Evolutionary conservation across 2,797 vertebrate species (phyloP), one percentile per base, ranked within the genome.

Genomic region (Melopsittacus undulatus): DNA sequence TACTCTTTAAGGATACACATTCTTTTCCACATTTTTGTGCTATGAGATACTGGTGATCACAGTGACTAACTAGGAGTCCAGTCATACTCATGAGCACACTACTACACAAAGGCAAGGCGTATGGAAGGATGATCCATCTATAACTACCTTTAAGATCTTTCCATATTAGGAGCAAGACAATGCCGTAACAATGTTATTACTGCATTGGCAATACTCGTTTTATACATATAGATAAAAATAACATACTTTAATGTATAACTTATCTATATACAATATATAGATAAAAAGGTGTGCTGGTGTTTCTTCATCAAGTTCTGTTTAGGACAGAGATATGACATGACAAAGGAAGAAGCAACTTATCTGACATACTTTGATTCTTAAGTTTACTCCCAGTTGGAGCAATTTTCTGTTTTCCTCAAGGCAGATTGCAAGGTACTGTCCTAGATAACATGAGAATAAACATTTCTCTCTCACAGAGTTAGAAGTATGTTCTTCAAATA

Each of bases 381-480:
- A 68, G 21, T 77, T 87, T 13, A 43, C 9, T 63, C 29, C 16
- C 12, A 66, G 6, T 6, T 64, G 19, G 11, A 81, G 14, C 8
- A 45, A 84, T 90, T 70, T 94, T 70, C 24, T 72, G 2, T 81
- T 85, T 84, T 79, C 38, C 34, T 70, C 57, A 62, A 68, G 45
- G 32, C 12, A 76, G n/a, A n/a, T 73, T 87, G 45, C 43, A 67
- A 79, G 19, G 13, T 90, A 54, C 10, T 64, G 48, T 89, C 70
- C 69, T 43, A 93, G 32, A 49, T 77, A 54, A 59, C 24, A 86
- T 45, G 38, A 70, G 11, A n/a, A 73, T 56, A 84, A 96, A 34
- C 6, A 62, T 22, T 91, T 62, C 15, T 56, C 52, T 23, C 45
- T 87, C 68, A 38, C 36, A 48, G 80, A 34, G 1, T 89, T 68